These are phyloP conservation scores for Ceuthmochares aereus DNA, from an alignment of 2,113 vertebrate genomes.

Conservation along the genomic window DNA sequence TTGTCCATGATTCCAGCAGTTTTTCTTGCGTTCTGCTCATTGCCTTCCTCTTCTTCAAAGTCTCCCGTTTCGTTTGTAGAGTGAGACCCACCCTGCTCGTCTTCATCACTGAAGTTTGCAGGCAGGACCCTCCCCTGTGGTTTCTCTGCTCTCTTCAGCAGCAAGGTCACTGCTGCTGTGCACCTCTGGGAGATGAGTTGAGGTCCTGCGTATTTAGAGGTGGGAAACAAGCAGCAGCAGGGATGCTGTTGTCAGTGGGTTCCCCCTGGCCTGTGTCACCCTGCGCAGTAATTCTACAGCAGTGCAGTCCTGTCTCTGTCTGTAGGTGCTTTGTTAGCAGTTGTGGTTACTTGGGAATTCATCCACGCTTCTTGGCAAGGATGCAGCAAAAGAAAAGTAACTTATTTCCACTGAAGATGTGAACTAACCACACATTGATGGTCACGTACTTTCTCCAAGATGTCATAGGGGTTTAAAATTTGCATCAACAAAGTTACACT, in stretches of 20 bases:
- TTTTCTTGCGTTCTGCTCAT: not conserved
- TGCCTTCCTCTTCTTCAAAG: not conserved
- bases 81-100: not conserved
- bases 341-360: not conserved
- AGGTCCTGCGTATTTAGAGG: not conserved
- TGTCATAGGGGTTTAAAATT: not conserved
- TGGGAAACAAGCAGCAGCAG: not conserved
- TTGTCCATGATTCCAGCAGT: not conserved
- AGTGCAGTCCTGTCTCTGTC: not conserved
- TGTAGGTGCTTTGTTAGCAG: accelerated
- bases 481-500: too few relatives aligned
- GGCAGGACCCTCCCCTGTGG: not conserved
- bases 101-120: not conserved
- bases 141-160: not conserved
- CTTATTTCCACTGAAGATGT: not conserved
- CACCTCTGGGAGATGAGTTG: not conserved
- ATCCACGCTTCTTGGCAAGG: not conserved
- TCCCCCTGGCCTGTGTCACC: not conserved
- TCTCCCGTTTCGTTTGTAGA: not conserved
- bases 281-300: not conserved
- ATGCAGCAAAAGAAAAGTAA: not conserved
- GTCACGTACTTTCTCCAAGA: not conserved
- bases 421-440: not conserved
- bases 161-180: accelerated
- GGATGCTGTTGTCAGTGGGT: not conserved